These are phyloP conservation scores for Oedothorax gibbosus DNA, from an alignment of 1,140 invertebrate species.

Conservation along the genomic window DNA sequence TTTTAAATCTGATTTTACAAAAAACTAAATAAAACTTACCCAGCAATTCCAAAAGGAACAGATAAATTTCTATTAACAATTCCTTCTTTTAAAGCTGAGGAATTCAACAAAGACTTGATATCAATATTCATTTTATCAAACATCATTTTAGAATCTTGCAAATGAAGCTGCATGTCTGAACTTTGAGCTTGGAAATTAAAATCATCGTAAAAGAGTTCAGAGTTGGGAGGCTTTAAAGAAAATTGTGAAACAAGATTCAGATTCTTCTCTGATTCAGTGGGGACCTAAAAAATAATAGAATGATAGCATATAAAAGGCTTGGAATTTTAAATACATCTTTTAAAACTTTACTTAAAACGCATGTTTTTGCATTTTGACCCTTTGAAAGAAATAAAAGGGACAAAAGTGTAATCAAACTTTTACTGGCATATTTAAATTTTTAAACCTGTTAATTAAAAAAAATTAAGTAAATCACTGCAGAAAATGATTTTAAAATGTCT, in stretches of 20 bases:
- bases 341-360: neutral
- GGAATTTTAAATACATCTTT: neutral
- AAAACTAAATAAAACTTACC: slow-evolving; percentile 26
- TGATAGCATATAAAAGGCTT: neutral
- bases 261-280: slow-evolving; percentile 55
- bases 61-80: slow-evolving; percentile 15
- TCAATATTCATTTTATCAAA: slow-evolving; percentile 51
- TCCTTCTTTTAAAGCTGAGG: slow-evolving; percentile 38
- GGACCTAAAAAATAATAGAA: slow-evolving; percentile 22
- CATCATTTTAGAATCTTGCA: slow-evolving; percentile 55
- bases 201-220: slow-evolving; percentile 40
- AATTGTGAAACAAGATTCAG: slow-evolving; percentile 44
- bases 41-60: slow-evolving; percentile 49
- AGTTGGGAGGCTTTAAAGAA: slow-evolving; percentile 37
- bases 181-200: slow-evolving; percentile 41
- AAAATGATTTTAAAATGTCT: neutral
- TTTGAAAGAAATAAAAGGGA: neutral
- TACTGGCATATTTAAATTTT: neutral
- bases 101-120: slow-evolving; percentile 28
- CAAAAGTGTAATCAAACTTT: neutral
- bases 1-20: neutral
- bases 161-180: slow-evolving; percentile 24
- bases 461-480: neutral
- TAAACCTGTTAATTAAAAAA: no score
- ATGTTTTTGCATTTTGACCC: neutral